Evolutionary conservation across 2,888 invertebrate genomes (phyloP).

Genomic region (Lycophotia porphyrea): DNA sequence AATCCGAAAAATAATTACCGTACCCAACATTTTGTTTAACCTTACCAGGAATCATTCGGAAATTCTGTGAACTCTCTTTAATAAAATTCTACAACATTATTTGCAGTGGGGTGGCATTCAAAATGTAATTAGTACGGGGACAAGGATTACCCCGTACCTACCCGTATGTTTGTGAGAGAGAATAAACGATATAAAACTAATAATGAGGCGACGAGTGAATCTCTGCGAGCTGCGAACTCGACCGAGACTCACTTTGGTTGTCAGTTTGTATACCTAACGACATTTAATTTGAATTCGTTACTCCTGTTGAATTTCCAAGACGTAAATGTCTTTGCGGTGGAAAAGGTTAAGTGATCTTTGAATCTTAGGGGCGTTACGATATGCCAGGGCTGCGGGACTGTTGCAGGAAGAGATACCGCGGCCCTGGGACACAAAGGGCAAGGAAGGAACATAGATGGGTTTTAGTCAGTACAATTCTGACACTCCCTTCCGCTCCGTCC

Average conservation of each 20-base stretch:
- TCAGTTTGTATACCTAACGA: slow-evolving; percentile 19
- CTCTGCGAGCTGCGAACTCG: slow-evolving; percentile 12
- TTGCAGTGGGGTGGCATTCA: slow-evolving; percentile 63
- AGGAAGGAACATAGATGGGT: too few species aligned
- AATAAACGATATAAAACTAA: slow-evolving; percentile 65
- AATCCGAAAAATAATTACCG: slow-evolving; percentile 42
- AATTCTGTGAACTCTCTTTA: slow-evolving; percentile 56
- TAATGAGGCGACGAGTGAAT: slow-evolving; percentile 47
- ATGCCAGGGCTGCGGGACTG: too few species aligned
- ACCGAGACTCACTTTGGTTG: slow-evolving; percentile 11
- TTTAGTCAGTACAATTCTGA: too few species aligned
- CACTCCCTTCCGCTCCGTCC: too few species aligned
- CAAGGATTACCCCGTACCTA: slow-evolving; percentile 47
- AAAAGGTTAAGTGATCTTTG: neutral
- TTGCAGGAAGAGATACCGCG: too few species aligned
- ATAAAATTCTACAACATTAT: slow-evolving; percentile 63
- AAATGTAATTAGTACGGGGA: slow-evolving; percentile 71
- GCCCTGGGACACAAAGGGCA: too few species aligned
- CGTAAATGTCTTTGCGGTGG: neutral
- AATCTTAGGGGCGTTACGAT: neutral
- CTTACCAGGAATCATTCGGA: slow-evolving; percentile 26
- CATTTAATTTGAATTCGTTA: slow-evolving; percentile 40
- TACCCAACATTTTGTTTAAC: slow-evolving; percentile 38
- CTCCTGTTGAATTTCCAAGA: neutral
- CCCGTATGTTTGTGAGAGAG: slow-evolving; percentile 53